A percentile compares a stretch with the other conserved stretches of the same genome.
These are phyloP conservation scores for Gambelia wislizenii DNA, from an alignment of 2,797 vertebrate genomes.

Conservation along the genomic window DNA sequence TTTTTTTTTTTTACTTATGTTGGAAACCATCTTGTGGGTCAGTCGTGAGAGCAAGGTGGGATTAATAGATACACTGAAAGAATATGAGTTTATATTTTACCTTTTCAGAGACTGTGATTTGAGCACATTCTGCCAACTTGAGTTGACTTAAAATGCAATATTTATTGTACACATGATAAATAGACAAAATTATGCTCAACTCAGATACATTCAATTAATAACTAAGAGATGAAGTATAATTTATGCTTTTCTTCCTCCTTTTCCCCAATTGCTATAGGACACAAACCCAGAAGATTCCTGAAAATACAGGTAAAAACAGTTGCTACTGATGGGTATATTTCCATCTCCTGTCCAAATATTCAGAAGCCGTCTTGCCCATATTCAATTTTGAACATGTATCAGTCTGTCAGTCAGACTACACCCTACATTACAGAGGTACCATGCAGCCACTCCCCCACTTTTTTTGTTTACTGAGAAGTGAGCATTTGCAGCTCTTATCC, in stretches of 20 bases:
- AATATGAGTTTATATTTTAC: background rate
- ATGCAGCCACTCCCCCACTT: no score
- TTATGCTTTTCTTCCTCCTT: background rate
- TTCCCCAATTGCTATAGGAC: slow-evolving; percentile 61
- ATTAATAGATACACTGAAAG: background rate
- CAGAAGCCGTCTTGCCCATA: background rate
- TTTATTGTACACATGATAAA: background rate
- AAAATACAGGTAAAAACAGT: slow-evolving; percentile 73
- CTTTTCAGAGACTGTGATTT: background rate
- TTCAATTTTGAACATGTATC: background rate
- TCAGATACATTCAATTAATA: background rate
- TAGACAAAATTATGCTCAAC: background rate
- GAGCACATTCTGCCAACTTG: background rate
- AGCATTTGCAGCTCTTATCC: no score
- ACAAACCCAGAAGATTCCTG: slow-evolving; percentile 70
- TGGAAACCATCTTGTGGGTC: no score
- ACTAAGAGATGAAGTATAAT: slow-evolving; percentile 20
- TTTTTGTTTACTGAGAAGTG: no score
- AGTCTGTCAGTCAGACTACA: background rate
- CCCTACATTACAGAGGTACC: background rate
- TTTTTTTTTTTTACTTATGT: no score
- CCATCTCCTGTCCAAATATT: background rate
- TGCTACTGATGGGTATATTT: background rate
- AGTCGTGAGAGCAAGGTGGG: no score
- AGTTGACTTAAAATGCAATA: background rate